phyloP scores from a whole-genome alignment of 2,888 invertebrate species.

The Cheilosia vernalis region DNA sequence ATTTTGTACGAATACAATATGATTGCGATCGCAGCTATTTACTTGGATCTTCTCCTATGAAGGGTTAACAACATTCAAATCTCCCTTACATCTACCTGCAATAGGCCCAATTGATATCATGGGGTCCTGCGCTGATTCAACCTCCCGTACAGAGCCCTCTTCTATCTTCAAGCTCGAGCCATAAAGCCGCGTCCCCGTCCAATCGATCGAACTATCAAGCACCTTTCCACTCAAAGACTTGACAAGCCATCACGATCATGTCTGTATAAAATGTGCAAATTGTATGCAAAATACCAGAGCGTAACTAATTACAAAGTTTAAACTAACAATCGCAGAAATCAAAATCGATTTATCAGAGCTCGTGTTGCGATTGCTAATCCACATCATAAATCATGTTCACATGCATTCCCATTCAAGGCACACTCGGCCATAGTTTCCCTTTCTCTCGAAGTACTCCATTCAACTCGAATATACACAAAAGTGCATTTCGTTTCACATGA shows the following conservation, averaged over 20 bases:
- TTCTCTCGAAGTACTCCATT: slow-evolving; percentile 41
- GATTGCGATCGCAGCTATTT: too few relatives aligned
- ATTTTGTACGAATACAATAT: too few relatives aligned
- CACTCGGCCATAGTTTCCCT: slow-evolving; percentile 50
- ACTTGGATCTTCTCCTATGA: too few relatives aligned
- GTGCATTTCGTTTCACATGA: slow-evolving; percentile 42
- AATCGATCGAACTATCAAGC: too few relatives aligned
- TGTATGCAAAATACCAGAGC: not conserved
- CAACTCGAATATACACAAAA: slow-evolving; percentile 1
- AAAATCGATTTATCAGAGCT: slow-evolving; percentile 12
- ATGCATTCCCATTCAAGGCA: slow-evolving; percentile 28
- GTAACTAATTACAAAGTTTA: not conserved
- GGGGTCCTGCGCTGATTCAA: too few relatives aligned
- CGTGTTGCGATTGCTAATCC: slow-evolving; percentile 11
- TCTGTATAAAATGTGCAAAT: not conserved
- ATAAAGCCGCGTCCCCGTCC: too few relatives aligned
- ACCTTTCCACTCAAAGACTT: not conserved
- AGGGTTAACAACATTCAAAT: too few relatives aligned
- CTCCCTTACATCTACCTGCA: too few relatives aligned
- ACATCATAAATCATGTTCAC: slow-evolving; percentile 19
- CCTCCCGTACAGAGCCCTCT: too few relatives aligned
- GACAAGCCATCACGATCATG: not conserved
- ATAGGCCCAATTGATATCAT: too few relatives aligned
- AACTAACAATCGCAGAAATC: slow-evolving; percentile 7
- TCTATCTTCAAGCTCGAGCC: too few relatives aligned